Conservation (phyloP, 2,797 vertebrate species). For the Clarias pachynema region DNA sequence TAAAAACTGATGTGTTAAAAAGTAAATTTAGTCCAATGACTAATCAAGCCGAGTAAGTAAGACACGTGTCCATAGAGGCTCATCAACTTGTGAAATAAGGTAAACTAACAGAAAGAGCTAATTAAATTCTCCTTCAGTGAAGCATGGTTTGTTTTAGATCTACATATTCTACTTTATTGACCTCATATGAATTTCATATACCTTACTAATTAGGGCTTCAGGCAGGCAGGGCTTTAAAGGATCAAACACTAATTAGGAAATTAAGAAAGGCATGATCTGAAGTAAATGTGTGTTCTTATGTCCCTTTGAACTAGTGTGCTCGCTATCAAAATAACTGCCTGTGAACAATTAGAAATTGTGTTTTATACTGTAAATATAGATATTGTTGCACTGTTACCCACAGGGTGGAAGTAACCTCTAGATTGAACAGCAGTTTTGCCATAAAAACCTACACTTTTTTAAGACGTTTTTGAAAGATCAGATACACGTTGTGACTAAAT, state of each 20-base stretch:
- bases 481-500: neutral
- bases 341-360: neutral
- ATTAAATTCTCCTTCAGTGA: neutral
- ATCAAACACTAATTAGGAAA: conserved; percentile 39
- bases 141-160: neutral
- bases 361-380: neutral
- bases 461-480: too few species aligned
- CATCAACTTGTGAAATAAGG: neutral
- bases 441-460: too few species aligned
- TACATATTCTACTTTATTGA: conserved; percentile 1
- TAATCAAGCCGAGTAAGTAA: conserved; percentile 11
- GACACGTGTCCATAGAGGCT: neutral
- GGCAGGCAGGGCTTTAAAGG: conserved; percentile 8
- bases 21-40: neutral
- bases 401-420: too few species aligned
- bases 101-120: neutral
- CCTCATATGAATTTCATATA: neutral
- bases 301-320: neutral
- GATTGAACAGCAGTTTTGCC: too few species aligned
- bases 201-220: conserved; percentile 2
- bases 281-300: conserved; percentile 8
- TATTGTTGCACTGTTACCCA: neutral
- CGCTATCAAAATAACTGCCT: neutral
- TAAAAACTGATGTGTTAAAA: neutral
- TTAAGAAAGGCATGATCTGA: neutral